Evolutionary conservation across 1,140 invertebrate genomes (phyloP).

Genomic region (Platyscapa corneri): DNA sequence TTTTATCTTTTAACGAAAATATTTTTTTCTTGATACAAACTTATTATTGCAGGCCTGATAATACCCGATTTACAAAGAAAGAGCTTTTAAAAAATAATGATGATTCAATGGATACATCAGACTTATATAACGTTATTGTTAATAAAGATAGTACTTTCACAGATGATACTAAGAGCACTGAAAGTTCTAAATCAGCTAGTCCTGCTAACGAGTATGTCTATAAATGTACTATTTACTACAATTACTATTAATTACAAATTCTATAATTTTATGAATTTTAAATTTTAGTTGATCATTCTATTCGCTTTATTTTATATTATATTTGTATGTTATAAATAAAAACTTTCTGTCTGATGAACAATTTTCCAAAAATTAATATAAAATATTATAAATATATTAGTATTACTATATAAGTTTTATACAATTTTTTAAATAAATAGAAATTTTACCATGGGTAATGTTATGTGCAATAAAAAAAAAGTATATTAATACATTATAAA

Average conservation of each 20-base stretch:
- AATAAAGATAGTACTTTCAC: conserved; percentile 73
- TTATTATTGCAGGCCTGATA: conserved; percentile 58
- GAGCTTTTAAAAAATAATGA: conserved; percentile 72
- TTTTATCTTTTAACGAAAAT: background rate
- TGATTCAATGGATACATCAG: conserved; percentile 79
- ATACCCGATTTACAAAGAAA: conserved; percentile 68
- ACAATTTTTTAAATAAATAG: too few relatives aligned
- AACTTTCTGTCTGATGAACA: too few relatives aligned
- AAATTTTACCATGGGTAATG: too few relatives aligned
- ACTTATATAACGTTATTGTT: conserved; percentile 78
- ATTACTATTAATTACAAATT: background rate
- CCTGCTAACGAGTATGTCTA: conserved; percentile 54
- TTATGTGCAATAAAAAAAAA: too few relatives aligned
- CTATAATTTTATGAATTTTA: background rate
- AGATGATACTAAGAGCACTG: conserved; percentile 65
- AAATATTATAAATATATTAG: too few relatives aligned
- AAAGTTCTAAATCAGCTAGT: conserved; percentile 68
- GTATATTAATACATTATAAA: too few relatives aligned
- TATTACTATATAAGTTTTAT: too few relatives aligned
- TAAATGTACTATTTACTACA: background rate
- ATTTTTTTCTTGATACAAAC: conserved; percentile 13
- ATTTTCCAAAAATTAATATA: too few relatives aligned
- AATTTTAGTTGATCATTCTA: background rate
- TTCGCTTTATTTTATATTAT: too few relatives aligned
- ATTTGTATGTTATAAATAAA: too few relatives aligned